Percentiles rank a stretch among this genome's conserved stretches.
phyloP scores from a whole-genome alignment of 1,140 invertebrate genomes.

The Drosophila simulans region DNA sequence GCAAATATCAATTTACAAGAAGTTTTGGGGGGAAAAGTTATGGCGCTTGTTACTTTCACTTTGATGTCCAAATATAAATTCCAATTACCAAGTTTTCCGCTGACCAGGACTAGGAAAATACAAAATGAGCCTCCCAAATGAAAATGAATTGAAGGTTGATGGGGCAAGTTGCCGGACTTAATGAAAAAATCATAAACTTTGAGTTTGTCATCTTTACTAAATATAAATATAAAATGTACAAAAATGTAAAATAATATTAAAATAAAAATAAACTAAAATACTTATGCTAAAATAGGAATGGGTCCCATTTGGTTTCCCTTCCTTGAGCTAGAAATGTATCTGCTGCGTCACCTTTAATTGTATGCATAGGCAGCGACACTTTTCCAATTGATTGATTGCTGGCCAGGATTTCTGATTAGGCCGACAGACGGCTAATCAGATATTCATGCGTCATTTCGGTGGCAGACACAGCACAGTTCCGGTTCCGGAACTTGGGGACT shows the following conservation, averaged over 20 bases:
- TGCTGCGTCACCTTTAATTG: slow-evolving; percentile 49
- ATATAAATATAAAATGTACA: background rate
- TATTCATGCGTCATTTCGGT: slow-evolving; percentile 71
- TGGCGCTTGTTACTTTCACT: slow-evolving; percentile 13
- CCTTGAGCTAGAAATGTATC: background rate
- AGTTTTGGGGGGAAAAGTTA: slow-evolving; percentile 7
- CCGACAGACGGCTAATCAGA: slow-evolving; percentile 67
- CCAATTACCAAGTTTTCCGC: slow-evolving; percentile 41
- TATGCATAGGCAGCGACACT: slow-evolving; percentile 30
- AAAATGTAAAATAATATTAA: too few relatives aligned
- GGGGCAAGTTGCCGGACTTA: background rate
- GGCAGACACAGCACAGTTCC: slow-evolving; percentile 31
- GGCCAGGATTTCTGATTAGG: slow-evolving; percentile 56
- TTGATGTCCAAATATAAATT: slow-evolving; percentile 52
- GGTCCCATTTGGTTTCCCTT: background rate
- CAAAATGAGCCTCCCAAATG: slow-evolving; percentile 17
- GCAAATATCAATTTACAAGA: slow-evolving; percentile 45
- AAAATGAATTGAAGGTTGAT: slow-evolving; percentile 29
- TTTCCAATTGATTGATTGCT: slow-evolving; percentile 77
- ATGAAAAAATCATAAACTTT: background rate
- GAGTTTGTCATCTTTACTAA: background rate
- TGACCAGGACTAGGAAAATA: slow-evolving; percentile 4
- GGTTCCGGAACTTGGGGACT: slow-evolving; percentile 8
- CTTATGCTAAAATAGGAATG: background rate
- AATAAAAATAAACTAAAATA: too few relatives aligned